phyloP scores from a whole-genome alignment of 2,113 vertebrate species.

The Piliocolobus tephrosceles region DNA sequence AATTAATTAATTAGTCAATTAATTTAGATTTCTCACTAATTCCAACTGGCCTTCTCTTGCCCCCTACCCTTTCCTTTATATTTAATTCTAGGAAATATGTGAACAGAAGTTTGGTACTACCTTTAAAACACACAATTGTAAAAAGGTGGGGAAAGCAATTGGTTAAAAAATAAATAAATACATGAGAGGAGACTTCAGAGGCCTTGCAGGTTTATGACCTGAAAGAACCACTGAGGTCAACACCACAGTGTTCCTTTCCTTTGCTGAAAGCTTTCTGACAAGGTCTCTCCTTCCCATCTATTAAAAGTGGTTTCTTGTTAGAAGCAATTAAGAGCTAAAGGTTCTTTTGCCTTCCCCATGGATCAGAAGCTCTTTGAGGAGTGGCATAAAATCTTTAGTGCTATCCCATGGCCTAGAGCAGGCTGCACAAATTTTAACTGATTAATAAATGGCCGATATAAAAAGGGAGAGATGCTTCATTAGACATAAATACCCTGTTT shows the following conservation, averaged over 20 bases:
- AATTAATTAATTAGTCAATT: slow-evolving; percentile 37
- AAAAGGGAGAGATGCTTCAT: slow-evolving; percentile 35
- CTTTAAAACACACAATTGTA: slow-evolving; percentile 16
- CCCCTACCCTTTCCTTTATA: not conserved
- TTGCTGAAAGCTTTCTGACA: not conserved
- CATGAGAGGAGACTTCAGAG: not conserved
- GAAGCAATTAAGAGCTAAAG: not conserved
- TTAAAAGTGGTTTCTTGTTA: not conserved
- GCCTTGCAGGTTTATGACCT: not conserved
- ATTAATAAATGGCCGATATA: slow-evolving; percentile 53
- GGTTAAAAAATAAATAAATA: not conserved
- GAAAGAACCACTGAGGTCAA: not conserved
- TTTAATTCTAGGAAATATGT: slow-evolving; percentile 2
- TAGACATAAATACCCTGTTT: slow-evolving; percentile 26
- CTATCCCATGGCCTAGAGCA: not conserved
- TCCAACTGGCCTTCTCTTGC: not conserved
- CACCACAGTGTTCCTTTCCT: not conserved
- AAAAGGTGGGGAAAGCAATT: slow-evolving; percentile 4
- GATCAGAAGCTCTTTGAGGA: slow-evolving; percentile 1
- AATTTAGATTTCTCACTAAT: slow-evolving; percentile 49
- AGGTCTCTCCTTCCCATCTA: not conserved
- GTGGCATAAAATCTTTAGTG: not conserved
- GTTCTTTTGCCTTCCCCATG: not conserved
- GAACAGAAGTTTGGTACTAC: not conserved
- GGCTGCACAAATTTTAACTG: slow-evolving; percentile 36